Conservation (phyloP, 2,888 invertebrate genomes). For the Troides oblongomaculatus region DNA sequence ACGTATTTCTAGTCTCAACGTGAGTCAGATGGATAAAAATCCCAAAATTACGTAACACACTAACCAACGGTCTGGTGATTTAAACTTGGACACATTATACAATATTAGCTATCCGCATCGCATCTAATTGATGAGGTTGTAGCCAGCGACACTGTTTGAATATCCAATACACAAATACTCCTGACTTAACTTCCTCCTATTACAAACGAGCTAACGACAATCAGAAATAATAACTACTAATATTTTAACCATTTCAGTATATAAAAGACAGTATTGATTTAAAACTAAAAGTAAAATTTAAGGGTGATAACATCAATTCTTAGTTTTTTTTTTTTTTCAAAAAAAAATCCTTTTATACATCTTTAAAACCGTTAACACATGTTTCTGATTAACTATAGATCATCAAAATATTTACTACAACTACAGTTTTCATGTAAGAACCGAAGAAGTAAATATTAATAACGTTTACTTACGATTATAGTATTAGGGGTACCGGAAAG, state of each 20-base stretch:
- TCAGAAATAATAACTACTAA: conserved; percentile 1
- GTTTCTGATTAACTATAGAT: neutral
- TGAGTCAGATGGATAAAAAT: conserved; percentile 37
- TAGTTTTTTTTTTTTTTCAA: no score
- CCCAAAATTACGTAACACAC: conserved; percentile 45
- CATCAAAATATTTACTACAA: neutral
- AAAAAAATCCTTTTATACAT: no score
- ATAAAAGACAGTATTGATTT: neutral
- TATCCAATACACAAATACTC: conserved; percentile 35
- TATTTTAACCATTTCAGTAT: neutral
- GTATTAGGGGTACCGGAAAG: no score
- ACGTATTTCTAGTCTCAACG: conserved; percentile 8
- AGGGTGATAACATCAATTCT: no score
- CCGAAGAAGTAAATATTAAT: no score
- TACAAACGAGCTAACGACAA: conserved; percentile 12
- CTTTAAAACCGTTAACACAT: neutral
- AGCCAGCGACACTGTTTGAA: conserved; percentile 43
- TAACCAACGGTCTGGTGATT: conserved; percentile 40
- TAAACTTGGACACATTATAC: conserved; percentile 46
- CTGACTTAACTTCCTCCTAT: conserved; percentile 24
- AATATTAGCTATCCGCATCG: conserved; percentile 43
- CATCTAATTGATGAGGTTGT: conserved; percentile 52
- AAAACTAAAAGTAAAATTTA: no score
- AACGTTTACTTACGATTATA: neutral
- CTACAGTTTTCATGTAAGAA: no score